Evolutionary conservation across 2,113 vertebrate genomes (phyloP), one percentile per base, ranked within the genome.

Genomic region (Tyrannus savana): DNA sequence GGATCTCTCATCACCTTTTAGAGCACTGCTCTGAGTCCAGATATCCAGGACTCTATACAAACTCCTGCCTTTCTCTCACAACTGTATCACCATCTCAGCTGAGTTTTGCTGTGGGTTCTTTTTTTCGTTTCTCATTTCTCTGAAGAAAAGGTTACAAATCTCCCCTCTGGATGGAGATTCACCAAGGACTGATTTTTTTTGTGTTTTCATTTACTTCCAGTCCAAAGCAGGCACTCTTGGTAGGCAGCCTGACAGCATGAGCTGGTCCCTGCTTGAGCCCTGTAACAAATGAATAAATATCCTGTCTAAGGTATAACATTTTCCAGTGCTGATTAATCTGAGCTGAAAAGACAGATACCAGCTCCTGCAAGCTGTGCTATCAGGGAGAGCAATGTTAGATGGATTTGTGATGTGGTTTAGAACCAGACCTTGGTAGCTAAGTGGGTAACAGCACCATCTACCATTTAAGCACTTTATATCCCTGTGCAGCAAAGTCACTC

Each of bases 221-320:
- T 55, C 59, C 35, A 47, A 90, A 92, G 80, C 74, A 85, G 69
- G 46, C 2, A 5, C 44, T 56, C 50, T 85, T 80, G 60, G 41
- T 84, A 58, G 78, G 63, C 81, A 89, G 68, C 39, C 53, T 94
- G 95, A 92, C 80, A 93, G 84, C 79, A 41, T 41, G 86, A 95
- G 42, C 49, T 71, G 17, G 68, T 64, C 63, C 58, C 76, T 55
- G 69, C 71, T 53, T 62, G 63, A 93, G 77, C 21, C 49, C 41
- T 91, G 75, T 35, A n/a, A 74, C 19, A 85, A 90, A 77, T 69
- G 49, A 90, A 85, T 84, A 95, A 95, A 93, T 84, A 92, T 64
- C 37, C 83, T 63, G 46, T 71, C 82, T 67, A 56, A 46, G 42
- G 63, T 77, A 52, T 9, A 89, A 47, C 35, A 24, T 91, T 75